Evolutionary conservation across 2,797 vertebrate species (phyloP).

Genomic region (Syndactyla subalaris): DNA sequence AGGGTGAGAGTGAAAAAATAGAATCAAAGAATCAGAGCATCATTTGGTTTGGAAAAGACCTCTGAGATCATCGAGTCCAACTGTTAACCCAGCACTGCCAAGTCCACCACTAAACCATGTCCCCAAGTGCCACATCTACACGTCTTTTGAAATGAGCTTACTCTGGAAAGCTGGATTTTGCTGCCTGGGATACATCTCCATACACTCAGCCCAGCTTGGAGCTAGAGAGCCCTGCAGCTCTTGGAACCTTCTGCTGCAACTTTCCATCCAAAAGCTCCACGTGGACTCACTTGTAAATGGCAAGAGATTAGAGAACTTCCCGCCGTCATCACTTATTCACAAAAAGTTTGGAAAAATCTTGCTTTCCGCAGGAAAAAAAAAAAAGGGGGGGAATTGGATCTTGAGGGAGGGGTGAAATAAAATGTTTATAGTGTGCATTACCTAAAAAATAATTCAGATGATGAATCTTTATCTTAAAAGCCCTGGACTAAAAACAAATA

Average conservation of each 20-base stretch:
- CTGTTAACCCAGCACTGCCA: background rate
- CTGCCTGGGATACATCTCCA: conserved; percentile 66
- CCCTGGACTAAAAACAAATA: conserved; percentile 43
- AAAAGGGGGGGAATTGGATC: background rate
- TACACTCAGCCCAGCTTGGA: background rate
- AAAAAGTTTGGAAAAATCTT: conserved; percentile 36
- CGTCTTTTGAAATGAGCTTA: background rate
- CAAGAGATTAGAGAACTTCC: conserved; percentile 68
- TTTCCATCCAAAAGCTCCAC: conserved; percentile 63
- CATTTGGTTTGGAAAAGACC: background rate
- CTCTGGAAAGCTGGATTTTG: conserved; percentile 50
- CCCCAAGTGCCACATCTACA: conserved; percentile 23
- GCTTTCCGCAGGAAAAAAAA: background rate
- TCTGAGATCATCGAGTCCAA: background rate
- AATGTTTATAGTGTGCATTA: conserved; percentile 25
- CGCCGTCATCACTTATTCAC: conserved; percentile 33
- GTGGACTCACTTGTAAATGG: conserved; percentile 64
- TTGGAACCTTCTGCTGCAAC: conserved; percentile 39
- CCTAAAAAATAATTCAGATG: conserved; percentile 39
- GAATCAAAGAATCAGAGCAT: background rate
- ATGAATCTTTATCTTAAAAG: conserved; percentile 63
- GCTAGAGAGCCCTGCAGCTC: conserved; percentile 31
- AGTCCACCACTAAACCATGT: background rate
- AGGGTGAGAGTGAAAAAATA: conserved; percentile 16
- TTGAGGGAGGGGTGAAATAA: background rate